These are phyloP conservation scores for Drosophila leonis DNA, from an alignment of 2,888 invertebrate species.

Conservation along the genomic window DNA sequence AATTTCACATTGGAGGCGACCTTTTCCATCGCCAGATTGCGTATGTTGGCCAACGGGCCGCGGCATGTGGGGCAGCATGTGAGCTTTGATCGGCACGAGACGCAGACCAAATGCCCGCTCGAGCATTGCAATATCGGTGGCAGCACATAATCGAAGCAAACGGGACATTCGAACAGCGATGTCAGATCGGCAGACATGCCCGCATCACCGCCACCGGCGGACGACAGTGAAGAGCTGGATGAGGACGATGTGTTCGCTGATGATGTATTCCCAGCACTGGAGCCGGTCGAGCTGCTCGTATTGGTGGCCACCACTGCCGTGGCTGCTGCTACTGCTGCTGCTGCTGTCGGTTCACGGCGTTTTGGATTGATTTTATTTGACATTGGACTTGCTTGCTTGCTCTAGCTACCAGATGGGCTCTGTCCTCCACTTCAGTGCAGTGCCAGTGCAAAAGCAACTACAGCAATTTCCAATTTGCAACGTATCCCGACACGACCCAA, in stretches of 20 bases:
- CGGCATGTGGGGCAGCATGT: constrained; percentile 99
- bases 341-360: constrained; percentile 84
- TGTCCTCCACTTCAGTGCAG: constrained; percentile 19
- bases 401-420: constrained; percentile 24
- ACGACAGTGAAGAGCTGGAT: constrained; percentile 85
- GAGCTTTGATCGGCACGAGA: constrained; percentile 98
- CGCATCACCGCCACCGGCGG: constrained; percentile 85
- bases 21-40: constrained; percentile 99
- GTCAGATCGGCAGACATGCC: constrained; percentile 94
- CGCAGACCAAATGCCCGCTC: constrained; percentile 99
- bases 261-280: constrained; percentile 79
- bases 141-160: constrained; percentile 99
- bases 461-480: too few species aligned
- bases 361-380: constrained; percentile 86
- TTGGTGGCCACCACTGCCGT: constrained; percentile 75
- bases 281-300: constrained; percentile 72
- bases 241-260: constrained; percentile 85
- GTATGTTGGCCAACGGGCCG: constrained; percentile 97
- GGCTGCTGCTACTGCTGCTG: constrained; percentile 67
- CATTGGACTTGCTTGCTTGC: constrained; percentile 76
- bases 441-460: constrained; percentile 12
- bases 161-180: constrained; percentile 97
- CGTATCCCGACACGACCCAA: constrained; percentile 19
- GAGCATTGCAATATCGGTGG: constrained; percentile 99
- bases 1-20: constrained; percentile 99